Conservation (phyloP, 2,113 vertebrate genomes). For the Piaya cayana region DNA sequence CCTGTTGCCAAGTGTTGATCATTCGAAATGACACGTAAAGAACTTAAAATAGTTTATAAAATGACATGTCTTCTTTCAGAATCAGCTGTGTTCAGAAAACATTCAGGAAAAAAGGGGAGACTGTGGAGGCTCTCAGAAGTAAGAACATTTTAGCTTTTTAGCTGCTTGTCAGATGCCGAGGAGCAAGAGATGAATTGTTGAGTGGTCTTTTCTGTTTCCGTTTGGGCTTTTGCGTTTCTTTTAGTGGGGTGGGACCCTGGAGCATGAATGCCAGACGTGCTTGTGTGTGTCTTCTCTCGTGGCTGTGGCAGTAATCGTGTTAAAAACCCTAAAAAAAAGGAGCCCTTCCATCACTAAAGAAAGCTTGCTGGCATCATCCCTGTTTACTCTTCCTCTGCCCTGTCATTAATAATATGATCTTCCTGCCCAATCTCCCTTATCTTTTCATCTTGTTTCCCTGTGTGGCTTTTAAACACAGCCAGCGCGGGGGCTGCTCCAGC, state of each 20-base stretch:
- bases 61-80: slow-evolving; percentile 76
- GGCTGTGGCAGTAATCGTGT: neutral
- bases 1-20: neutral
- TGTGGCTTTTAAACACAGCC: rapidly evolving
- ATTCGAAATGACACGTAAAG: neutral
- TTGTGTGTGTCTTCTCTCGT: neutral
- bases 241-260: neutral
- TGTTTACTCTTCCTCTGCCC: neutral
- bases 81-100: slow-evolving; percentile 92
- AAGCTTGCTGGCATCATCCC: neutral
- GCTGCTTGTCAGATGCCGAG: neutral
- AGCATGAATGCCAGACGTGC: neutral
- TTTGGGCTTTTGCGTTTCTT: neutral
- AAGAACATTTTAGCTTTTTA: slow-evolving; percentile 43
- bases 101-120: slow-evolving; percentile 86
- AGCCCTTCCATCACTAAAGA: neutral
- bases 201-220: neutral
- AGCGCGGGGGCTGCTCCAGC: neutral
- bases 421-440: neutral
- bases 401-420: rapidly evolving
- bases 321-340: neutral
- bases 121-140: slow-evolving; percentile 93
- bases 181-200: neutral
- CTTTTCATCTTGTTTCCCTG: neutral
- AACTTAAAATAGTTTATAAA: neutral